Percentiles rank a stretch among this genome's conserved stretches.
phyloP scores from a whole-genome alignment of 2,113 vertebrate genomes.

The Pan paniscus region DNA sequence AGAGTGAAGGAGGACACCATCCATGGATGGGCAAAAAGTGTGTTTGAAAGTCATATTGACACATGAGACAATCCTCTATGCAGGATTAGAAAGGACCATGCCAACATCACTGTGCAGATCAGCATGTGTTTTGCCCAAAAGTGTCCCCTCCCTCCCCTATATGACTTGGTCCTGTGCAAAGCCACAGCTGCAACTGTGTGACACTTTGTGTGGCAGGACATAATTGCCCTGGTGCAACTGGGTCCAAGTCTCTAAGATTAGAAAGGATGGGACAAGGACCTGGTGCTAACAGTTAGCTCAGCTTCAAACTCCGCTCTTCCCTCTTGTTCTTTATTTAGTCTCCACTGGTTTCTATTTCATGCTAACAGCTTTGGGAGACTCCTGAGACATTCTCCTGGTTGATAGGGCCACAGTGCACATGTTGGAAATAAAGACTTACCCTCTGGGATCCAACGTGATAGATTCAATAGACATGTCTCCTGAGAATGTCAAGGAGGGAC shows the following conservation, averaged over 20 bases:
- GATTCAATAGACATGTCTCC: background rate
- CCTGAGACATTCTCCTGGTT: background rate
- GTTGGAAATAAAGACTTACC: background rate
- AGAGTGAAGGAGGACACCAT: background rate
- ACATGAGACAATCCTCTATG: background rate
- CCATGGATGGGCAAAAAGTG: background rate
- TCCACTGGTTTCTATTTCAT: background rate
- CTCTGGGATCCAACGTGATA: background rate
- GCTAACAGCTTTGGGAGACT: background rate
- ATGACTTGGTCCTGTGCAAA: background rate
- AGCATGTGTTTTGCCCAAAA: background rate
- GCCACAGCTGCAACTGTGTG: background rate
- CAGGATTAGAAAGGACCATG: background rate
- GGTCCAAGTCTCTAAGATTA: background rate
- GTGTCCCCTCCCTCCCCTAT: background rate
- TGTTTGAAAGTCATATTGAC: too few relatives aligned
- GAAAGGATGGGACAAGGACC: background rate
- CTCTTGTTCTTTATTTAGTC: background rate
- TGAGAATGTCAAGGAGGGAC: background rate
- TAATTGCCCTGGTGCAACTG: background rate
- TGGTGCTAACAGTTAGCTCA: background rate
- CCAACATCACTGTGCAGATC: background rate
- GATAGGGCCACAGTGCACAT: fast-evolving
- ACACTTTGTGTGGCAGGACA: background rate
- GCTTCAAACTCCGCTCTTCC: fast-evolving